These are phyloP conservation scores for Ametastegia equiseti DNA, from an alignment of 2,888 invertebrate species.

Conservation along the genomic window DNA sequence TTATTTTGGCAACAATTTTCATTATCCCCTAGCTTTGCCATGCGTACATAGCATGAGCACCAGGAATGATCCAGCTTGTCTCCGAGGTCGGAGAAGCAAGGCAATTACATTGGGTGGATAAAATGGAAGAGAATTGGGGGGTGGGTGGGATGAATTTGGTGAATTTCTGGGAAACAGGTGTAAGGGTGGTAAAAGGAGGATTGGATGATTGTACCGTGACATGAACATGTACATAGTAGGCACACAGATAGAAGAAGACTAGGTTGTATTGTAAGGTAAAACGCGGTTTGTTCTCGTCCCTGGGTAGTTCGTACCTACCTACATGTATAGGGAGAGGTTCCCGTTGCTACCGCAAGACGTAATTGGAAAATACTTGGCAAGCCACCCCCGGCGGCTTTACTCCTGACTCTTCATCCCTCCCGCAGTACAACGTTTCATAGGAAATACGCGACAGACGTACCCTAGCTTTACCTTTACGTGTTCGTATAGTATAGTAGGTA, in stretches of 20 bases:
- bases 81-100: neutral
- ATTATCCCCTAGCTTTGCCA: slow-evolving; percentile 32
- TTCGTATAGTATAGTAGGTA: neutral
- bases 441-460: slow-evolving; percentile 15
- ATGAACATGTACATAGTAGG: neutral
- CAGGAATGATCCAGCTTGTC: slow-evolving; percentile 27
- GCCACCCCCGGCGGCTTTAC: slow-evolving; percentile 52
- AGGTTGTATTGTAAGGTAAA: too few species aligned
- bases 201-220: neutral
- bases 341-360: slow-evolving; percentile 71
- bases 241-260: too few species aligned
- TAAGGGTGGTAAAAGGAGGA: neutral
- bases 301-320: neutral
- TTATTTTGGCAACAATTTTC: neutral
- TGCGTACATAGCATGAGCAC: too few species aligned
- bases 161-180: slow-evolving; percentile 26
- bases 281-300: neutral
- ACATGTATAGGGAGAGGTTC: neutral
- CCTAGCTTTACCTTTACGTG: too few species aligned
- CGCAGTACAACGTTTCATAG: neutral
- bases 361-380: slow-evolving; percentile 74
- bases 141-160: too few species aligned
- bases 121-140: neutral
- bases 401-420: neutral
- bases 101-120: slow-evolving; percentile 21